Evolutionary conservation across 2,797 vertebrate species (phyloP), one percentile per base, ranked within the genome.

Genomic region (Borostomias antarcticus): DNA sequence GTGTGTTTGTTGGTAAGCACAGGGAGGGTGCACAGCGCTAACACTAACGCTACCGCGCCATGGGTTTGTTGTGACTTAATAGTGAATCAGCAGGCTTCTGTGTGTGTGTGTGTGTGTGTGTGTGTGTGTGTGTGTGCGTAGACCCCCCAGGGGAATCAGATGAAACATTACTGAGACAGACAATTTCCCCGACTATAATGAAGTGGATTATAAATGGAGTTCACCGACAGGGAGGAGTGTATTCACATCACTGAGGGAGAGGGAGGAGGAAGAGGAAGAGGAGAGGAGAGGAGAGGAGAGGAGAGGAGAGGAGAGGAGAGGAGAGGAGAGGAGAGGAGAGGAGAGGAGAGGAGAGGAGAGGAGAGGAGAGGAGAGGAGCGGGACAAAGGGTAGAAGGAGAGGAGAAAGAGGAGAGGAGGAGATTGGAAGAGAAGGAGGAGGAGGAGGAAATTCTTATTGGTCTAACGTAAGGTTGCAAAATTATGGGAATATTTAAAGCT

Each of bases 151-250:
- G 60, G 56, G 57, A 60, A 66, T 48, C 65, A n/a, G 58, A 54
- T 70, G 54, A 66, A 57, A 68, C 68, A 67, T 67, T 70, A 72
- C 47, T 30, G 23, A 37, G 47, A 69, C 48, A 65, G 33, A 69
- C 69, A 63, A 43, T 37, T 66, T 58, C 52, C 56, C 73, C 56
- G 64, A 67, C 73, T 70, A 13, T 58, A 77, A 77, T 77, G 71
- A 73, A 77, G 51, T 64, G 67, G 33, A 57, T 72, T 69, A 69
- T 71, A 69, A 73, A 77, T 64, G 63, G 57, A 48, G 50, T 70
- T 13, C 43, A 70, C 57, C 43, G 69, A 63, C n/a, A 15, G 40
- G 63, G 56, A 77, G 52, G 66, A 56, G 64, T 53, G 47, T 67
- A 70, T 62, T 58, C 67, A 73, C 67, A 65, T 52, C 19, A 35